A percentile compares a stretch with the other conserved stretches of the same genome.
Conservation (phyloP, 2,888 invertebrate genomes). For the Microchrysa polita region DNA sequence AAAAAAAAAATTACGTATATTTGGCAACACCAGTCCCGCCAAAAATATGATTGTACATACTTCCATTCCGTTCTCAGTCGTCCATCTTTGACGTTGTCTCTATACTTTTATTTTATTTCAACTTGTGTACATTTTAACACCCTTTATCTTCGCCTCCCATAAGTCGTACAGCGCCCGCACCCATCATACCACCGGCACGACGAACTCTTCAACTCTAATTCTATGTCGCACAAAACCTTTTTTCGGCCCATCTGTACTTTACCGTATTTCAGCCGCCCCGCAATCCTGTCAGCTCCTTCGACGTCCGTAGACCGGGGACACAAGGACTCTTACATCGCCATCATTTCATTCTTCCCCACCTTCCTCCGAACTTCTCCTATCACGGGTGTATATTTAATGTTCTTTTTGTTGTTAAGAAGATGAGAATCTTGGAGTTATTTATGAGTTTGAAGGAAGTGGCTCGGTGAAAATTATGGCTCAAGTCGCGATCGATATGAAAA, state of each 20-base stretch:
- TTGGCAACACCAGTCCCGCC: background rate
- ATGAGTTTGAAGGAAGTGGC: conserved; percentile 51
- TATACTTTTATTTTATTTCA: conserved; percentile 24
- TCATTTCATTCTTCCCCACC: too few relatives aligned
- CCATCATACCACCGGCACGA: background rate
- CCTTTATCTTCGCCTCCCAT: background rate
- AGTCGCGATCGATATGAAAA: conserved; percentile 51
- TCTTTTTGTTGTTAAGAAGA: conserved; percentile 50
- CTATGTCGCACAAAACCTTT: conserved; percentile 44
- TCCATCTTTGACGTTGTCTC: conserved; percentile 25
- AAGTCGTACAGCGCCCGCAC: background rate
- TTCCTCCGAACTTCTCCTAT: conserved; percentile 29
- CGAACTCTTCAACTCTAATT: conserved; percentile 4
- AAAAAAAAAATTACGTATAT: too few relatives aligned
- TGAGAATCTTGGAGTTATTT: conserved; percentile 51
- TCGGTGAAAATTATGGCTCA: conserved; percentile 50
- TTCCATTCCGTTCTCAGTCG: background rate
- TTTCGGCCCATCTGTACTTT: conserved; percentile 22
- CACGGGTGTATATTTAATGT: conserved; percentile 49
- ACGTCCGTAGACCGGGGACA: background rate
- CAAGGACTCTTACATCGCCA: conserved; percentile 15
- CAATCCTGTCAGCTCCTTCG: background rate
- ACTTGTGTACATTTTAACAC: conserved; percentile 6
- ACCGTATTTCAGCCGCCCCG: background rate
- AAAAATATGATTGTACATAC: conserved; percentile 16